phyloP scores from a whole-genome alignment of 2,797 vertebrate species.

The Ammospiza maritima region DNA sequence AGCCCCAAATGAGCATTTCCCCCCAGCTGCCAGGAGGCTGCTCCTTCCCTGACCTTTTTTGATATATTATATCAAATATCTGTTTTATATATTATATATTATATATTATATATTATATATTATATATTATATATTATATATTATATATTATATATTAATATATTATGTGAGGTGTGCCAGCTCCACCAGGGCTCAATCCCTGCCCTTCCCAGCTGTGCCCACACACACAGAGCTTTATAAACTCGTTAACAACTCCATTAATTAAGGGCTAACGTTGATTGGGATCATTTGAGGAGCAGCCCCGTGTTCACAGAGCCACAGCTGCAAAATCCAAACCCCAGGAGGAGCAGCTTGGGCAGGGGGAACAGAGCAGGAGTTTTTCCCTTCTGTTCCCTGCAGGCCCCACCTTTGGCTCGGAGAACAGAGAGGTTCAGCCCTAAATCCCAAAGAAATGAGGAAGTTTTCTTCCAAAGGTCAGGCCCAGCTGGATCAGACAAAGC shows the following conservation, averaged over 20 bases:
- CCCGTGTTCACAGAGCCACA: neutral
- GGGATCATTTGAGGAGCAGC: neutral
- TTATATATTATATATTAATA: neutral
- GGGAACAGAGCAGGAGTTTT: neutral
- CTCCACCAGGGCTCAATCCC: neutral
- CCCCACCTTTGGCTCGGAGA: neutral
- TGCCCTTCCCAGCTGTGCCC: neutral
- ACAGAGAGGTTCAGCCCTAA: neutral
- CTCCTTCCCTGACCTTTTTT: neutral
- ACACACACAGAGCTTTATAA: neutral
- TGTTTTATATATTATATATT: too few species aligned
- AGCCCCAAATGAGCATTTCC: neutral
- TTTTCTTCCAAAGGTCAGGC: neutral
- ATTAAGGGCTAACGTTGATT: neutral
- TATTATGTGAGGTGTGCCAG: neutral
- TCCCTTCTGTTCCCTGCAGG: neutral
- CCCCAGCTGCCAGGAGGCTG: neutral
- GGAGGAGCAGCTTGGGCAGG: neutral
- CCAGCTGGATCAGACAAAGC: neutral
- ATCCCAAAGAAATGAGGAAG: rapidly evolving
- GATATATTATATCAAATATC: neutral
- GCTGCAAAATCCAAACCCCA: neutral
- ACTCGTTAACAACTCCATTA: neutral
- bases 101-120: too few species aligned
- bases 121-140: too few species aligned